Conservation (phyloP, 64 coral and sea anemone genomes). For the Dendrophyllia cribrosa region DNA sequence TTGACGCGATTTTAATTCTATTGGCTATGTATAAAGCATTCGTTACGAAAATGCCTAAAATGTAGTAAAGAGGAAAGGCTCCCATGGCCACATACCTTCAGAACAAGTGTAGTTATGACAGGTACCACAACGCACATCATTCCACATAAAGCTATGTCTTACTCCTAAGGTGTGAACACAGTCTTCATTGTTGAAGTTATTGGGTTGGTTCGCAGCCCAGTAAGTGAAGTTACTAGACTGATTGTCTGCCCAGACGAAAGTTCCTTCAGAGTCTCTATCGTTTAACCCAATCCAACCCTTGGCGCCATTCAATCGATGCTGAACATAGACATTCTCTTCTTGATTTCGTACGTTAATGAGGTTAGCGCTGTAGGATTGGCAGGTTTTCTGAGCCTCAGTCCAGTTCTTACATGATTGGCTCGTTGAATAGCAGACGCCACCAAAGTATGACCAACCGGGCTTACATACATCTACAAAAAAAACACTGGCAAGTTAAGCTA, state of each 20-base stretch:
- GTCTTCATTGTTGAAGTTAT: conserved; percentile 43
- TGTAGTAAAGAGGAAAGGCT: not conserved
- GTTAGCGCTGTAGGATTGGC: conserved; percentile 18
- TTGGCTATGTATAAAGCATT: too few relatives aligned
- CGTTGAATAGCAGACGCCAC: conserved; percentile 42
- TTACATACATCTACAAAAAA: conserved; percentile 62
- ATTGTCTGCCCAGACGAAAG: conserved; percentile 50
- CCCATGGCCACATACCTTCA: conserved; percentile 28
- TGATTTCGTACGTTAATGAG: conserved; percentile 24
- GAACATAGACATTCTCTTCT: conserved; percentile 64
- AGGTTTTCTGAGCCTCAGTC: conserved; percentile 33
- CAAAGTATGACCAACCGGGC: conserved; percentile 80
- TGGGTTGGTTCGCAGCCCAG: conserved; percentile 42
- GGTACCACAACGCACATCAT: conserved; percentile 42
- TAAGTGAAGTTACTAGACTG: conserved; percentile 47
- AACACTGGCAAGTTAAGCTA: not conserved
- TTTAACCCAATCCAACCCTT: conserved; percentile 66
- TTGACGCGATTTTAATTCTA: too few relatives aligned
- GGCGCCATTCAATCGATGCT: conserved; percentile 51
- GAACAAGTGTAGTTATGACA: conserved; percentile 78
- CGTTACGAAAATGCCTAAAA: not conserved
- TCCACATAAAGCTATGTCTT: conserved; percentile 38
- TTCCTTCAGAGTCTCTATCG: conserved; percentile 23
- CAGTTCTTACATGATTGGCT: conserved; percentile 63
- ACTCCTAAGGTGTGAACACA: conserved; percentile 67